Base-by-base conservation (phyloP, 2,113 vertebrate species). In the Periophthalmus modestus region DNA sequence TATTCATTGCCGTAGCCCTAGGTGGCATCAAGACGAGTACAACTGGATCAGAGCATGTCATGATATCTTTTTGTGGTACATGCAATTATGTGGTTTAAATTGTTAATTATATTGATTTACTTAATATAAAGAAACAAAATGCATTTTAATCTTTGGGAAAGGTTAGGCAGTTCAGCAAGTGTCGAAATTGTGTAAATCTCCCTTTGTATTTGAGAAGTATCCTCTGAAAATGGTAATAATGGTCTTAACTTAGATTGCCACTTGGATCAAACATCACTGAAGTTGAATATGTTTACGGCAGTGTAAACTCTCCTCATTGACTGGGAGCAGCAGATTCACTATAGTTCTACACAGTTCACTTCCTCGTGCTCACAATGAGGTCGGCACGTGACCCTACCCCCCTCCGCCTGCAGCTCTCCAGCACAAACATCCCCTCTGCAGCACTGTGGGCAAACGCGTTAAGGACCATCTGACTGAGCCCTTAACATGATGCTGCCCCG, bases 291-390 rank as follows among this genome's bases (percentile, higher is more conserved):
- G 82, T 82, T 83, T 76, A 72, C 6, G 50, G 5, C 14, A 52
- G n/a, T 68, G 66, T 88, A 91, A 88, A 89, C 87, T 79, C 65
- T 82, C 75, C 59, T 81, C 79, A 78, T 54, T 48, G 43, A 46
- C 18, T 13, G 12, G 13, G 19, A 48, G 66, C 39, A 14, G 66
- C 71, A 47, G 77, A 72, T 66, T 69, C 73, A 43, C 82, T 36
- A n/a, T 67, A 82, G 78, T 72, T 72, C 81, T 69, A 77, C 76
- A 68, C 74, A 80, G 83, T 80, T 83, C 77, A 88, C 84, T 91
- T 89, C 89, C 91, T 89, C 88, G 81, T 93, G 92, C 88, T 79
- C 88, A 89, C 91, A 93, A 93, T 88, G 92, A 92, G 93, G 92
- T 93, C 92, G 92, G 88, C 93, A 93, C 93, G 91, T 93, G 92